Percentiles rank a stretch among this genome's conserved stretches.
phyloP scores from a whole-genome alignment of 2,113 vertebrate species.

The Ophthalmolycus amberensis region DNA sequence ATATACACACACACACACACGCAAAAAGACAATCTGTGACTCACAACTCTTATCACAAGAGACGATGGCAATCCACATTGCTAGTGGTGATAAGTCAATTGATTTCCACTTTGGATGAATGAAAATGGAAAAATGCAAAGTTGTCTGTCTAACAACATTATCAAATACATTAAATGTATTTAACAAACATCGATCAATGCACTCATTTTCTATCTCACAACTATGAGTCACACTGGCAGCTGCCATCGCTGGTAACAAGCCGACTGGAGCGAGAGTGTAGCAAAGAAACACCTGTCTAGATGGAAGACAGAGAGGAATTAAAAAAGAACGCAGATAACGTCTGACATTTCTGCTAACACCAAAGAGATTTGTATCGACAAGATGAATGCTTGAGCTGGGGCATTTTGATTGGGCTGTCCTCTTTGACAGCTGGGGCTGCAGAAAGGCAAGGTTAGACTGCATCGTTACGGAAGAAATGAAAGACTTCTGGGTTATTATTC shows the following conservation, averaged over 20 bases:
- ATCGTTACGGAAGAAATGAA: neutral
- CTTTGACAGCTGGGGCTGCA: conserved; percentile 34
- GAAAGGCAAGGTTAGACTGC: neutral
- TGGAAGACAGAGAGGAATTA: conserved; percentile 57
- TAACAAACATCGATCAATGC: conserved; percentile 30
- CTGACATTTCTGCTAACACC: conserved; percentile 63
- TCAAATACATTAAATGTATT: conserved; percentile 38
- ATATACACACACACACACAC: too few relatives aligned
- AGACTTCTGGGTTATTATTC: neutral
- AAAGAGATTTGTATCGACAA: conserved; percentile 65
- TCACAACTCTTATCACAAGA: conserved; percentile 26
- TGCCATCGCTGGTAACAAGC: conserved; percentile 19
- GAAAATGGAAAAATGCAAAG: conserved; percentile 25
- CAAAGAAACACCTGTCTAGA: conserved; percentile 47
- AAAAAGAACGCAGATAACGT: conserved; percentile 65
- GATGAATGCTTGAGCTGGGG: conserved; percentile 53
- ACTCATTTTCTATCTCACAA: conserved; percentile 22
- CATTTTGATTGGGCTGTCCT: conserved; percentile 57
- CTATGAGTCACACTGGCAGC: conserved; percentile 34
- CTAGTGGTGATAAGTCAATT: conserved; percentile 48
- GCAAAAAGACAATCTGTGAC: conserved; percentile 8
- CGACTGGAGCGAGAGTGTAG: conserved; percentile 21
- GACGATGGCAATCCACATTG: conserved; percentile 24
- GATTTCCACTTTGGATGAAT: conserved; percentile 33
- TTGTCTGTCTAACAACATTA: conserved; percentile 11